These are phyloP conservation scores for Panurus biarmicus DNA, from an alignment of 2,113 vertebrate species.

Conservation along the genomic window DNA sequence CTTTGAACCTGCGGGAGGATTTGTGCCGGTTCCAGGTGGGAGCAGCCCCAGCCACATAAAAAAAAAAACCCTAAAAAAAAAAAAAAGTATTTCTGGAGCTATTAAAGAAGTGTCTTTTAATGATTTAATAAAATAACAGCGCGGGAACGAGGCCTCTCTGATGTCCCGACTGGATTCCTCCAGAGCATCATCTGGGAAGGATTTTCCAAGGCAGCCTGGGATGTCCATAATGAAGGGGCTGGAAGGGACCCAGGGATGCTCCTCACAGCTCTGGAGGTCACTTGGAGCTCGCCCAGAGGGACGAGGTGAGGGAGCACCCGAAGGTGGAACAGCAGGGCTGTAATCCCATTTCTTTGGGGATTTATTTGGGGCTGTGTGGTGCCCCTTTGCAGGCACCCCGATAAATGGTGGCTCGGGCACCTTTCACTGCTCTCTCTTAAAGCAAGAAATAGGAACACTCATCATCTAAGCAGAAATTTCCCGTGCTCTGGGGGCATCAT, in stretches of 20 bases:
- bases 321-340: neutral
- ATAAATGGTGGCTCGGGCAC: neutral
- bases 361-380: neutral
- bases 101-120: neutral
- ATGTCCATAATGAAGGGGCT: neutral
- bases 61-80: too few species aligned
- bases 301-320: rapidly evolving
- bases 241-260: neutral
- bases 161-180: constrained; percentile 35
- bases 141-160: neutral
- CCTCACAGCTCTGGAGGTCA: neutral
- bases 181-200: neutral
- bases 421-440: constrained; percentile 45
- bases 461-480: constrained; percentile 48
- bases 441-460: constrained; percentile 53
- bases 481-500: constrained; percentile 56
- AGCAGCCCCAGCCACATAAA: constrained; percentile 3
- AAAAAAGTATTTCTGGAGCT: neutral
- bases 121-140: constrained; percentile 28
- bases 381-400: constrained; percentile 7
- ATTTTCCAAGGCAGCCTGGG: neutral
- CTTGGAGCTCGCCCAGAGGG: neutral
- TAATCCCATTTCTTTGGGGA: neutral
- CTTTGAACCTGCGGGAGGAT: neutral
- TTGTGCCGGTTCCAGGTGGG: neutral